Evolutionary conservation across 2,888 invertebrate genomes (phyloP).

Genomic region (Cylloceria caligata): DNA sequence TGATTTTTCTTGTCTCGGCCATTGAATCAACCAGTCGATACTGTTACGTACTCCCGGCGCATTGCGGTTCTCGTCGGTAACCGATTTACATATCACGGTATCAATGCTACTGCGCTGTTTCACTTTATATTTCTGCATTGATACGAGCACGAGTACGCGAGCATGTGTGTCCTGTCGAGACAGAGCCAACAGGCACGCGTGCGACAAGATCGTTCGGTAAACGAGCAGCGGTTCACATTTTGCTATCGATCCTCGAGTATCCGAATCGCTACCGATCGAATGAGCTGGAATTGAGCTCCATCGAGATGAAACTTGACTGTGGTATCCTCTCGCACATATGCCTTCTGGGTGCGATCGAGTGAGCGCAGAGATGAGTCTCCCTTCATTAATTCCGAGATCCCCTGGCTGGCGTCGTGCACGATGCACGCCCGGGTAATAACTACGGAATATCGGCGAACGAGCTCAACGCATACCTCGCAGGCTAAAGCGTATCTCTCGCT

Average conservation of each 20-base stretch:
- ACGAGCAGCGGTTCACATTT: slow-evolving; percentile 73
- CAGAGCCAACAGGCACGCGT: slow-evolving; percentile 13
- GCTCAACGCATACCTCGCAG: slow-evolving; percentile 58
- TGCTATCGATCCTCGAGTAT: slow-evolving; percentile 55
- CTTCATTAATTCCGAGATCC: slow-evolving; percentile 72
- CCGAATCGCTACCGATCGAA: slow-evolving; percentile 46
- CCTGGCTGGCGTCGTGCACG: slow-evolving; percentile 35
- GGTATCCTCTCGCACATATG: slow-evolving; percentile 25
- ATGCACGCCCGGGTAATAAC: slow-evolving; percentile 70
- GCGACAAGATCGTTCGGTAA: slow-evolving; percentile 52
- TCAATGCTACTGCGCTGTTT: slow-evolving; percentile 72
- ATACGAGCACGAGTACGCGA: not conserved
- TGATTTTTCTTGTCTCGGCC: not conserved
- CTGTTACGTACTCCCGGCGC: slow-evolving; percentile 12
- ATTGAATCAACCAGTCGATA: not conserved
- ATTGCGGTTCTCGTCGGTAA: not conserved
- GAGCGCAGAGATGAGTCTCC: slow-evolving; percentile 40
- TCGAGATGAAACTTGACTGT: slow-evolving; percentile 15
- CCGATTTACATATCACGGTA: slow-evolving; percentile 78
- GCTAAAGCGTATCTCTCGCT: slow-evolving; percentile 64
- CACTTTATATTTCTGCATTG: slow-evolving; percentile 2
- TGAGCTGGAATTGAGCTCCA: slow-evolving; percentile 59
- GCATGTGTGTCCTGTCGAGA: not conserved
- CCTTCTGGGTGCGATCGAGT: slow-evolving; percentile 30
- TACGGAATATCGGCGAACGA: slow-evolving; percentile 52